Evolutionary conservation across 1,140 invertebrate genomes (phyloP), one percentile per base, ranked within the genome.

Genomic region (Protaetia brevitarsis): DNA sequence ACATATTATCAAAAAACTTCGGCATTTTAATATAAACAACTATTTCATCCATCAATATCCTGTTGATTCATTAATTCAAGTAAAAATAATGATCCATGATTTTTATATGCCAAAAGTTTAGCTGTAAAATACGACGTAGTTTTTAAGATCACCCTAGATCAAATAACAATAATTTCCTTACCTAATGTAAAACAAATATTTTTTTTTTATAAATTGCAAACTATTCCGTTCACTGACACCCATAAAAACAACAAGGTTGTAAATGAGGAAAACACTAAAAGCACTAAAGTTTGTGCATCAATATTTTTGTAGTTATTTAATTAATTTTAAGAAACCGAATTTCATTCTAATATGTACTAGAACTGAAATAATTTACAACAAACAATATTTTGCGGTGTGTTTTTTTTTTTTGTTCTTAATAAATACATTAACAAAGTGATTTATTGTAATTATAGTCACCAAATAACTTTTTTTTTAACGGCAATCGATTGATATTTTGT

Each of bases 241-340:
- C 68, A 66, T 66, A 66, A 69, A 69, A 66, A 69, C 68, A 69
- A 69, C 65, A 69, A 45, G 45, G 5, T 21, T 13, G 19, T 41
- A 28, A 68, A 41, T 45, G 23, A 36, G 4, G 26, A 26, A 3
- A 31, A 13, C 27, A 16, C 0, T 63, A 68, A 68, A 57, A 31
- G 13, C 51, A 2, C 30, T 19, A 66, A 65, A 27, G 26, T n/a
- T n/a, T 19, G n/a, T n/a, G n/a, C n/a, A n/a, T n/a, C n/a, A n/a
- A n/a, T n/a, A n/a, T n/a, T n/a, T n/a, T n/a, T n/a, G n/a, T n/a
- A n/a, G n/a, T n/a, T n/a, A n/a, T n/a, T n/a, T n/a, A n/a, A n/a
- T n/a, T n/a, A n/a, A n/a, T n/a, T n/a, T n/a, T n/a, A n/a, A n/a
- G n/a, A n/a, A n/a, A n/a, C n/a, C n/a, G n/a, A n/a, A n/a, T n/a